phyloP scores from a whole-genome alignment of 2,797 vertebrate genomes.

The Ctenopoma kingsleyae region DNA sequence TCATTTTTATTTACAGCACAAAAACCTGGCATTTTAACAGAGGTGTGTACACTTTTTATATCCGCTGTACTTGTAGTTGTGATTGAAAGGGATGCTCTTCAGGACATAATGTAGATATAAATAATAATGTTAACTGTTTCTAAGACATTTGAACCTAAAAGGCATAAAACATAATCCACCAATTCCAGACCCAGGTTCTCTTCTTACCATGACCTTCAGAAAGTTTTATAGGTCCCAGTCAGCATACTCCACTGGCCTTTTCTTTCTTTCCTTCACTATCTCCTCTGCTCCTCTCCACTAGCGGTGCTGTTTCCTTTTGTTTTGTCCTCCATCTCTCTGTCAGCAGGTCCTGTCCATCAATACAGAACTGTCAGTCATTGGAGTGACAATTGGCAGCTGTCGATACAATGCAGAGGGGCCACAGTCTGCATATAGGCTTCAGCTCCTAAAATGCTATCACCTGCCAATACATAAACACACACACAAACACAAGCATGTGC shows the following conservation, averaged over 20 bases:
- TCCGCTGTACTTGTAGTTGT: no score
- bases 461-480: slow-evolving; percentile 81
- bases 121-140: no score
- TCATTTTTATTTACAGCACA: no score
- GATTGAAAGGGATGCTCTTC: no score
- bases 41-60: no score
- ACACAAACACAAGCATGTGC: slow-evolving; percentile 41
- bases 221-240: slow-evolving; percentile 50
- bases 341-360: slow-evolving; percentile 84
- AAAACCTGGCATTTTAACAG: no score
- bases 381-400: slow-evolving; percentile 84
- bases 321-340: slow-evolving; percentile 75
- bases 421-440: slow-evolving; percentile 66
- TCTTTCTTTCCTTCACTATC: slow-evolving; percentile 37
- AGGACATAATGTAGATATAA: no score
- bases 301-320: slow-evolving; percentile 66
- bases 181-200: background rate
- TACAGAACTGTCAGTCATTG: slow-evolving; percentile 83
- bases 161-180: background rate
- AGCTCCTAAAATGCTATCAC: slow-evolving; percentile 76
- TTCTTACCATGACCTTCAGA: slow-evolving; percentile 62
- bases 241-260: slow-evolving; percentile 9
- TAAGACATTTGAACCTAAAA: no score
- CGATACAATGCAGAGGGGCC: slow-evolving; percentile 76
- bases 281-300: slow-evolving; percentile 35